Evolutionary conservation across 2,797 vertebrate genomes (phyloP).

Genomic region (Simalia tracyae): DNA sequence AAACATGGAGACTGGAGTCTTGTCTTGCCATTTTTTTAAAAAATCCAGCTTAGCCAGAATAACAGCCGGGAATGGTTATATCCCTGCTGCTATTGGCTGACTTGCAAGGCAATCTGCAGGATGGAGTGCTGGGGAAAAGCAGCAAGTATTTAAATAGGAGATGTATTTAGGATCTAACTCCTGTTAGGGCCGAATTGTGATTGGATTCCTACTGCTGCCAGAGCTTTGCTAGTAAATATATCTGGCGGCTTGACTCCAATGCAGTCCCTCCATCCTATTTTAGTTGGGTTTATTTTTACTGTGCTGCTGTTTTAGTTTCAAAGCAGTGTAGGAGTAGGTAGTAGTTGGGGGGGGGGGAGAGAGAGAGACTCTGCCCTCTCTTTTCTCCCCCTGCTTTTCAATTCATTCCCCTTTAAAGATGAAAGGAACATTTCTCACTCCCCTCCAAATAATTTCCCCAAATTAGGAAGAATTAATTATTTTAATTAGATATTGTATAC

Average conservation of each 20-base stretch:
- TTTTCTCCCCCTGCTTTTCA: neutral
- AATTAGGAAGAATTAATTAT: neutral
- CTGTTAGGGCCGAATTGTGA: neutral
- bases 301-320: neutral
- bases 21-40: too few species aligned
- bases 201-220: neutral
- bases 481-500: neutral
- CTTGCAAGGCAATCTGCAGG: neutral
- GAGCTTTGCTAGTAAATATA: neutral
- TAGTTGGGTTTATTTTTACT: neutral
- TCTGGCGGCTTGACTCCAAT: neutral
- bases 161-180: neutral
- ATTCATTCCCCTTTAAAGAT: neutral
- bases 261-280: neutral
- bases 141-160: neutral
- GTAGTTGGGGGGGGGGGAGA: neutral
- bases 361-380: neutral
- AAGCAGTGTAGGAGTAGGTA: neutral
- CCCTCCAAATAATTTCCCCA: neutral
- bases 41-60: neutral
- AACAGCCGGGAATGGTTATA: neutral
- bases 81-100: neutral
- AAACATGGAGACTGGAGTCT: neutral
- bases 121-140: neutral
- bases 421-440: neutral